These are phyloP conservation scores for Alligator sinensis DNA, from an alignment of 2,113 vertebrate species.

Conservation along the genomic window DNA sequence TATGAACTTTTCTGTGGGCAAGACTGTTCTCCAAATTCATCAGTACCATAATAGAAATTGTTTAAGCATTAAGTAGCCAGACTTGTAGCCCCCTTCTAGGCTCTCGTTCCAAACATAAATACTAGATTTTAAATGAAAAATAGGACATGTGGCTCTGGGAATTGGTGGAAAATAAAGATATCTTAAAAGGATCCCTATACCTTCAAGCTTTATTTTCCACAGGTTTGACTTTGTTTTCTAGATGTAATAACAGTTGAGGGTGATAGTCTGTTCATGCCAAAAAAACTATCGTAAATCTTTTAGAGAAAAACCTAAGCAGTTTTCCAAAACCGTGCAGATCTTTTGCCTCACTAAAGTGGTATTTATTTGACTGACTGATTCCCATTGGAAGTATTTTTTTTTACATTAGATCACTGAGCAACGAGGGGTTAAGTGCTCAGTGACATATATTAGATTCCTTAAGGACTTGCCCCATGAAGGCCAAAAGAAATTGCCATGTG, in stretches of 20 bases:
- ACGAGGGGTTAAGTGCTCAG: neutral
- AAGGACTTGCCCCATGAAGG: neutral
- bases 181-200: rapidly evolving
- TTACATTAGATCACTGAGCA: neutral
- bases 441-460: neutral
- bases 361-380: conserved; percentile 18
- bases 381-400: conserved; percentile 11
- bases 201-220: neutral
- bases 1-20: rapidly evolving
- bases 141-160: neutral
- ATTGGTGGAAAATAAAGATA: neutral
- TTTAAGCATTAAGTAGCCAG: rapidly evolving
- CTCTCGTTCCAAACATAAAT: too few relatives aligned
- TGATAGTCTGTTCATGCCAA: neutral
- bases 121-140: rapidly evolving
- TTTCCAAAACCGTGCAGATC: neutral
- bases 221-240: rapidly evolving
- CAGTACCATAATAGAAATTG: too few relatives aligned
- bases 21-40: neutral
- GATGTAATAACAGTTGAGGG: rapidly evolving
- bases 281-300: rapidly evolving
- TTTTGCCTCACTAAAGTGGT: neutral
- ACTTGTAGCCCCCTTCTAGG: neutral
- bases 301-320: rapidly evolving
- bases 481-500: neutral